phyloP scores from a whole-genome alignment of 2,113 vertebrate genomes.

The Hippoglossus stenolepis region DNA sequence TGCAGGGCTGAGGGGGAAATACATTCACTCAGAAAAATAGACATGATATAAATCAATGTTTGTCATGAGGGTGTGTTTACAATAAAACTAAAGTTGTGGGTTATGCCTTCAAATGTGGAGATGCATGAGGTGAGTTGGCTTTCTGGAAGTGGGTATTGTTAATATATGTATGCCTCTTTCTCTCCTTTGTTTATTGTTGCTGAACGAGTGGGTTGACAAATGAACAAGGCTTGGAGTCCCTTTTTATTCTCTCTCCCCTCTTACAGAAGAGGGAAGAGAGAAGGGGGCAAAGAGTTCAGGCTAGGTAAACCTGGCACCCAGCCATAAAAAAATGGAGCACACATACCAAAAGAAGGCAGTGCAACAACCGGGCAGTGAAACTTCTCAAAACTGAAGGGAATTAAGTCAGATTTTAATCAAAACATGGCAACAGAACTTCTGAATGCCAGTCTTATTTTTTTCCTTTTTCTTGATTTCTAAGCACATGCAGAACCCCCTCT shows the following conservation, averaged over 20 bases:
- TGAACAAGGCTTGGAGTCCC: conserved; percentile 52
- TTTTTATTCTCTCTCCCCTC: conserved; percentile 36
- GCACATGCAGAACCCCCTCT: conserved; percentile 13
- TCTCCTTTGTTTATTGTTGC: conserved; percentile 63
- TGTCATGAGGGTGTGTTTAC: conserved; percentile 29
- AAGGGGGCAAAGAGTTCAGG: conserved; percentile 72
- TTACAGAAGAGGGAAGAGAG: conserved; percentile 45
- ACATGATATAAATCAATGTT: conserved; percentile 20
- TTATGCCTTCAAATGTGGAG: conserved; percentile 26
- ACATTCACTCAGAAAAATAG: conserved; percentile 29
- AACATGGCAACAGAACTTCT: conserved; percentile 18
- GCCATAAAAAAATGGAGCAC: conserved; percentile 65
- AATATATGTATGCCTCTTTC: conserved; percentile 34
- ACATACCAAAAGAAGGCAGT: conserved; percentile 55
- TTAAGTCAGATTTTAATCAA: conserved; percentile 45
- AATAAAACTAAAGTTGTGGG: conserved; percentile 11
- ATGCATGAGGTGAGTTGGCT: conserved; percentile 20
- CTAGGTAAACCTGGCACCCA: conserved; percentile 76
- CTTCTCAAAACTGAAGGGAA: conserved; percentile 14
- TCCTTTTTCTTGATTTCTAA: not conserved
- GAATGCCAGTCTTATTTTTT: conserved; percentile 21
- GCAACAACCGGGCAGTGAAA: conserved; percentile 28
- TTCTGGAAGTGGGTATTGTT: conserved; percentile 35
- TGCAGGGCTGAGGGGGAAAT: conserved; percentile 13
- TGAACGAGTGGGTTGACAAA: conserved; percentile 65